These are phyloP conservation scores for Cyphomyrus plagiostoma DNA, from an alignment of 2,113 vertebrate species.

Conservation along the genomic window DNA sequence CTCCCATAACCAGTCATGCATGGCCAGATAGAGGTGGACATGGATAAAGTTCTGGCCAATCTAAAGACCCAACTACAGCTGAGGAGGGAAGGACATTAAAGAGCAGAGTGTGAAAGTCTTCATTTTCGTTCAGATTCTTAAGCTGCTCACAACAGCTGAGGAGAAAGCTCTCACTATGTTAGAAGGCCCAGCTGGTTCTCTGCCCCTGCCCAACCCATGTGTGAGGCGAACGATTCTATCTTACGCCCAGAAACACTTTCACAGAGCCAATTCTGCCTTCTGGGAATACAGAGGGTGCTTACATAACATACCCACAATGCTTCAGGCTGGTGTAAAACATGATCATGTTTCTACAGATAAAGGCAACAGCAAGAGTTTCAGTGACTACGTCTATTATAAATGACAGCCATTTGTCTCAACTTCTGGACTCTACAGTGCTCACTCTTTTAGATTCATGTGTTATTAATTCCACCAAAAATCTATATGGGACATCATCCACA, in stretches of 20 bases:
- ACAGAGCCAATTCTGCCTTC: background rate
- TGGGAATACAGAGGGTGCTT: conserved; percentile 21
- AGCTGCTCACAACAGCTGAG: conserved; percentile 5
- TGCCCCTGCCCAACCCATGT: background rate
- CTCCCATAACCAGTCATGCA: conserved; percentile 2
- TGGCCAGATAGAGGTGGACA: conserved; percentile 12
- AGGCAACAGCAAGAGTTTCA: conserved; percentile 53
- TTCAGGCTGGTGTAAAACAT: conserved; percentile 2
- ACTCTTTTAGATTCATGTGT: conserved; percentile 31
- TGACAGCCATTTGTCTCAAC: conserved; percentile 58
- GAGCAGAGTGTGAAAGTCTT: background rate
- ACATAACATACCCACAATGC: conserved; percentile 14
- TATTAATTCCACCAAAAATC: conserved; percentile 39
- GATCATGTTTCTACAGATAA: background rate
- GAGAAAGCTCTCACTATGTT: background rate
- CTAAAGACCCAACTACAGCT: background rate
- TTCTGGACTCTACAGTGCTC: conserved; percentile 51
- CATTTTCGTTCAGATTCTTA: background rate
- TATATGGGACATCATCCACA: conserved; percentile 26
- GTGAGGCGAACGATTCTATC: background rate
- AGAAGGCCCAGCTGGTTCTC: conserved; percentile 16
- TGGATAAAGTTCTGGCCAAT: background rate
- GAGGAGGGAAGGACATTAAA: background rate
- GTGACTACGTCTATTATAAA: conserved; percentile 50
- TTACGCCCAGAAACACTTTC: background rate